phyloP scores from a whole-genome alignment of 2,888 invertebrate species.

The Bursaphelenchus okinawaensis region DNA sequence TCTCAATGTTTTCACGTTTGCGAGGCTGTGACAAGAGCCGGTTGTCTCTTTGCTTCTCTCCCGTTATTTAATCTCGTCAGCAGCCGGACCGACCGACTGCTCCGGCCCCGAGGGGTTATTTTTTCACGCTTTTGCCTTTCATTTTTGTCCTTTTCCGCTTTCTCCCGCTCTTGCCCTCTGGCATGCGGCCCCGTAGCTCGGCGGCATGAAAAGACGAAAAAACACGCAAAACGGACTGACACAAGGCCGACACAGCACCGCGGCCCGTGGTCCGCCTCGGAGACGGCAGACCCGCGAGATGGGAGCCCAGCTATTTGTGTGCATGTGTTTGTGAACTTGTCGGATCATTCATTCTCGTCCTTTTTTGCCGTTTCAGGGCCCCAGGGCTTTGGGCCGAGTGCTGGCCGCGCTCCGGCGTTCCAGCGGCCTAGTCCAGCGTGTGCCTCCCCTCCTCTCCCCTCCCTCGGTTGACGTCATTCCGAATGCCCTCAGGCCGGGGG shows the following conservation, averaged over 20 bases:
- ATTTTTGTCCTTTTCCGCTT: slow-evolving; percentile 9
- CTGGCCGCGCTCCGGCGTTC: too few species aligned
- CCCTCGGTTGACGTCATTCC: background rate
- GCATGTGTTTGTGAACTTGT: background rate
- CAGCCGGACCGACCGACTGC: background rate
- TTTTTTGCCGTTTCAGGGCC: background rate
- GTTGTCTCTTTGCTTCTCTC: background rate
- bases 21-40: background rate
- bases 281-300: background rate
- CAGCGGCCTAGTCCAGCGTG: background rate
- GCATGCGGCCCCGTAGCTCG: background rate
- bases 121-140: background rate
- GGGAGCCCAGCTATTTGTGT: background rate
- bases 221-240: too few species aligned
- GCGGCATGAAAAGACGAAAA: background rate
- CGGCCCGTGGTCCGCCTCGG: too few species aligned
- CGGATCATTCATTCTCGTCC: background rate
- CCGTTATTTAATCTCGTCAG: background rate
- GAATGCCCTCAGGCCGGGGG: background rate
- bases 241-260: background rate
- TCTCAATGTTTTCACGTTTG: background rate
- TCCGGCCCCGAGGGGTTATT: background rate
- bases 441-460: background rate
- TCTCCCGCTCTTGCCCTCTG: slow-evolving; percentile 2
- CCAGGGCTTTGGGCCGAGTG: background rate